Conservation (phyloP, 2,113 vertebrate genomes). For the Ovibos moschatus region DNA sequence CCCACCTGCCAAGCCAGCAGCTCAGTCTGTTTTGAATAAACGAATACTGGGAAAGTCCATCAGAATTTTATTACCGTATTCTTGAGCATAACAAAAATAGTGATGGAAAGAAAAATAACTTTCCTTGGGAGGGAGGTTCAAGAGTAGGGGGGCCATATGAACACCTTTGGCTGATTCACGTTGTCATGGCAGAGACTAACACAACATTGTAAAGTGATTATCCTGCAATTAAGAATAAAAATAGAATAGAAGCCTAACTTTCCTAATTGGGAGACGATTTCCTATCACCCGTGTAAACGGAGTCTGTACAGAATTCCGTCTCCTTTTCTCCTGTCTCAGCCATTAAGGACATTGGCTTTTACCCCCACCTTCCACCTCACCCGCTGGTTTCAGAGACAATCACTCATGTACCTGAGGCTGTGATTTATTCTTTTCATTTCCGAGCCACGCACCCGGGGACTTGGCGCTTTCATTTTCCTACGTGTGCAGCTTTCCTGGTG, state of each 20-base stretch:
- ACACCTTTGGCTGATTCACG: background rate
- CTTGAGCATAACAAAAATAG: background rate
- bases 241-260: background rate
- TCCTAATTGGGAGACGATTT: background rate
- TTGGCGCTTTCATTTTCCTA: background rate
- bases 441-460: background rate
- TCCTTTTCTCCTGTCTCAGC: background rate
- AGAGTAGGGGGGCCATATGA: background rate
- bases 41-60: too few species aligned
- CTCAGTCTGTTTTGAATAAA: background rate
- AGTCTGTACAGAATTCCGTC: rapidly evolving
- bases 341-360: rapidly evolving
- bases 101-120: background rate
- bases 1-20: background rate
- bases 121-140: background rate
- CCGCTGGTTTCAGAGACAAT: background rate
- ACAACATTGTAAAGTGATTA: background rate
- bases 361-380: background rate
- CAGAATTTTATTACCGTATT: background rate
- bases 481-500: background rate
- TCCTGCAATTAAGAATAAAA: background rate
- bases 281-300: background rate
- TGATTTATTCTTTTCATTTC: background rate
- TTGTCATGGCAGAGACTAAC: background rate
- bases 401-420: background rate